A percentile compares a stretch with the other conserved stretches of the same genome.
Conservation (phyloP, 2,113 vertebrate genomes). For the Glaucomys volans region DNA sequence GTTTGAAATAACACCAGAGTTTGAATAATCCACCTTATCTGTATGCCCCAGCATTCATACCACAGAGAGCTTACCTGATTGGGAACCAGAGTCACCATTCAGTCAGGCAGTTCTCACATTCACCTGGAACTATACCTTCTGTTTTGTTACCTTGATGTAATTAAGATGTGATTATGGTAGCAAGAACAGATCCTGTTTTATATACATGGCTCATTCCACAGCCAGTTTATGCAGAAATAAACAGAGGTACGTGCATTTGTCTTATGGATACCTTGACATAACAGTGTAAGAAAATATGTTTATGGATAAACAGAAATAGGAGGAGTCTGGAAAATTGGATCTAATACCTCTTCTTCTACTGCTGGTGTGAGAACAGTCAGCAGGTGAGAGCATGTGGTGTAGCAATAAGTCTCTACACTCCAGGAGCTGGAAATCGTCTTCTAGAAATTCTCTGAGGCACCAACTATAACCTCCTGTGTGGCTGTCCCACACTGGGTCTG, state of each 20-base stretch:
- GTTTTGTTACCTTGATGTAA: neutral
- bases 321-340: neutral
- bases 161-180: neutral
- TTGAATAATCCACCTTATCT: neutral
- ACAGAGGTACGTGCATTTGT: neutral
- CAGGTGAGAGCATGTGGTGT: no score
- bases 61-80: neutral
- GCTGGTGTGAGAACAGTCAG: neutral
- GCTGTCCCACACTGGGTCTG: fast-evolving
- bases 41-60: neutral
- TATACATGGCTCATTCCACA: neutral
- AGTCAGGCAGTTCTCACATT: neutral
- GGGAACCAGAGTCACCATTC: neutral
- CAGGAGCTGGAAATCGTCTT: neutral
- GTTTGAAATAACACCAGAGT: neutral
- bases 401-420: neutral
- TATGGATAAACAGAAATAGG: neutral
- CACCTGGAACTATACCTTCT: neutral
- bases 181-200: neutral
- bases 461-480: fast-evolving
- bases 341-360: neutral
- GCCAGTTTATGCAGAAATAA: neutral
- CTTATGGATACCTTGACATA: neutral
- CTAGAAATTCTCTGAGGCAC: neutral
- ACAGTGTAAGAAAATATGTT: neutral